These are phyloP conservation scores for Calidris pygmaea DNA, from an alignment of 2,113 vertebrate species.

Conservation along the genomic window DNA sequence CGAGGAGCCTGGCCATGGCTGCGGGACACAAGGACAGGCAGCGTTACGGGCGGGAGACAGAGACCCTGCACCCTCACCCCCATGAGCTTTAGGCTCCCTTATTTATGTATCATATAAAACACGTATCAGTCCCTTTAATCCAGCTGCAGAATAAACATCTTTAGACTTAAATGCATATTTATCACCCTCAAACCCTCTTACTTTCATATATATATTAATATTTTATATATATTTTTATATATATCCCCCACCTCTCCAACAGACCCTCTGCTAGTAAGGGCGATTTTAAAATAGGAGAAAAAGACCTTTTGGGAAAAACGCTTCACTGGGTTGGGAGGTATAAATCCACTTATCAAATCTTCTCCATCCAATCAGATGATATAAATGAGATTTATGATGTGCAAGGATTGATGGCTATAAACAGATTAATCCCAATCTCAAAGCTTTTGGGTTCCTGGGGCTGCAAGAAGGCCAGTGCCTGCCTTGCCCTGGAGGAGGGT, in stretches of 20 bases:
- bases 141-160: not conserved
- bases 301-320: not conserved
- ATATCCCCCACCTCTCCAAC: too few relatives aligned
- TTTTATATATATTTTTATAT: not conserved
- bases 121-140: rapidly evolving
- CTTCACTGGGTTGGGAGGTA: not conserved
- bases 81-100: rapidly evolving
- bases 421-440: not conserved
- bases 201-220: not conserved
- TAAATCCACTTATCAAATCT: not conserved
- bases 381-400: not conserved
- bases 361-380: rapidly evolving
- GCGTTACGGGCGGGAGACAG: not conserved
- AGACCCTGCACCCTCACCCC: rapidly evolving
- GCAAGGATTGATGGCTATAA: rapidly evolving
- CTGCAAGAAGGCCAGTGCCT: not conserved
- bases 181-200: not conserved
- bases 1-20: constrained; percentile 55
- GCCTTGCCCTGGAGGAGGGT: too few relatives aligned
- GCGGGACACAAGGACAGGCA: not conserved
- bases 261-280: not conserved
- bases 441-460: not conserved
- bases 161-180: rapidly evolving
- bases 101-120: rapidly evolving
- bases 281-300: not conserved